Conservation (phyloP, 2,113 vertebrate genomes). For the chimpanzee (Pan troglodytes) region DNA sequence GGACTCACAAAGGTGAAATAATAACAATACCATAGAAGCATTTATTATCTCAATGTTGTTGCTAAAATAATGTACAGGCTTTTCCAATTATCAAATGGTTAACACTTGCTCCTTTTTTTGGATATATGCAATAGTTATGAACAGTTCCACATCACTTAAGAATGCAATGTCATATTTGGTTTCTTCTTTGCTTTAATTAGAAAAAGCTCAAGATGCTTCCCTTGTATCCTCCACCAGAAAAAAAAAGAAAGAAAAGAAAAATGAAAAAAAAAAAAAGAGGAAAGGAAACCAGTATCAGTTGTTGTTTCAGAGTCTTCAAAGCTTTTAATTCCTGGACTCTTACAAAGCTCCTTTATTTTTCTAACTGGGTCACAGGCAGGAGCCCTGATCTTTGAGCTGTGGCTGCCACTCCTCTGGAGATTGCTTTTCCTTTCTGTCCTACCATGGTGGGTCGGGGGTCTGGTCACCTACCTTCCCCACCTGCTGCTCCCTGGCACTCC, state of each 20-base stretch:
- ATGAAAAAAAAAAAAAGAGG: background rate
- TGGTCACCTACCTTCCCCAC: accelerated
- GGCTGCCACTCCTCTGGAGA: no score
- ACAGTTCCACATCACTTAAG: background rate
- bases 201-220: background rate
- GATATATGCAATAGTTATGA: background rate
- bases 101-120: background rate
- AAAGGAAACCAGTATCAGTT: background rate
- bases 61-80: background rate
- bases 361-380: no score
- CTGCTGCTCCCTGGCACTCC: background rate
- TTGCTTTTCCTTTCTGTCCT: background rate
- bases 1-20: background rate
- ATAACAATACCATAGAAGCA: background rate
- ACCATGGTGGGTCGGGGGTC: accelerated
- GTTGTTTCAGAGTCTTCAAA: background rate
- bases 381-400: background rate
- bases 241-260: background rate
- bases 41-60: background rate
- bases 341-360: background rate
- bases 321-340: background rate
- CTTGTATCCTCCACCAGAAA: background rate
- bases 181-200: background rate
- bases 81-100: background rate
- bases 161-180: background rate